Percentiles rank a stretch among this genome's conserved stretches.
phyloP scores from a whole-genome alignment of 2,888 invertebrate genomes.

The Conchocele bisecta region DNA sequence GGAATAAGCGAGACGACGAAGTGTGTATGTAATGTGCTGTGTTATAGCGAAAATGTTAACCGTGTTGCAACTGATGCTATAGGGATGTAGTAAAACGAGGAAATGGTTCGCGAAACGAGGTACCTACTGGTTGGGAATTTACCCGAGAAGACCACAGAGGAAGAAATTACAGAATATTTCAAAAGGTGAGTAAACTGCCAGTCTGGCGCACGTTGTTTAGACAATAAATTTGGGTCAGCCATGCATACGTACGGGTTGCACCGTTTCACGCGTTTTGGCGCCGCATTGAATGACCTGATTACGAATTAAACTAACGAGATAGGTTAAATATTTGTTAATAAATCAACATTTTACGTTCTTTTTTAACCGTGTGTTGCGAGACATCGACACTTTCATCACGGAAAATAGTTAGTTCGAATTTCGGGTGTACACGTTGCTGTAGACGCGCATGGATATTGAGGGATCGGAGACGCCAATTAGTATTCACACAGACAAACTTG shows the following conservation, averaged over 20 bases:
- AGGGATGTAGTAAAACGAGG: slow-evolving; percentile 67
- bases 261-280: neutral
- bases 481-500: no score
- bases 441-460: no score
- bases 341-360: no score
- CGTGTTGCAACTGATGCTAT: slow-evolving; percentile 57
- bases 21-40: slow-evolving; percentile 58
- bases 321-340: no score
- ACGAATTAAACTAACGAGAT: no score
- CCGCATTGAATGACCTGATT: no score
- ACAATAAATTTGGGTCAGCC: slow-evolving; percentile 28
- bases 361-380: no score
- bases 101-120: slow-evolving; percentile 99
- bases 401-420: no score
- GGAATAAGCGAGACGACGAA: slow-evolving; percentile 54
- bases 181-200: slow-evolving; percentile 89
- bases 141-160: slow-evolving; percentile 99
- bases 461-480: no score
- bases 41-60: slow-evolving; percentile 59
- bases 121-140: slow-evolving; percentile 99
- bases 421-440: no score
- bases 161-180: slow-evolving; percentile 98
- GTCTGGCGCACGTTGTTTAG: slow-evolving; percentile 3
- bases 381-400: no score
- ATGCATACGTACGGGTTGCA: neutral